Evolutionary conservation across 2,113 vertebrate genomes (phyloP), one percentile per base, ranked within the genome.

Genomic region (Zosterops lateralis): DNA sequence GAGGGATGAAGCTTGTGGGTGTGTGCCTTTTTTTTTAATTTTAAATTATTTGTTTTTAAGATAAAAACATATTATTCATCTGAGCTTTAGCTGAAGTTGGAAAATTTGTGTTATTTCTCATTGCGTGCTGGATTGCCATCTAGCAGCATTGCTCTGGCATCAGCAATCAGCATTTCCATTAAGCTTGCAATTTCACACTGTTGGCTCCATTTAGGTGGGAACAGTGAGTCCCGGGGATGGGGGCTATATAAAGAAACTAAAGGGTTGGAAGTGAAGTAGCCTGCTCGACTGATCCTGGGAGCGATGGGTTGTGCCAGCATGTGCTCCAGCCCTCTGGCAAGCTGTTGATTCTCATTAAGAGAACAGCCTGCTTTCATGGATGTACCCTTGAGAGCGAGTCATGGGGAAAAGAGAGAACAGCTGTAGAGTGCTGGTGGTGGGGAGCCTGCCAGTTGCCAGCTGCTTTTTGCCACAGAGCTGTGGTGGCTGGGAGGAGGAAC

Each of bases 81-180:
- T 17, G 28, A 68, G 70, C 58, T 84, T 56, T 56, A 77, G 40
- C 40, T 73, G 44, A 71, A 94, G 29, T 84, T 85, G 32, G 77
- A 72, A 79, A 84, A 84, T 75, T 32, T 50, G 9, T 26, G 32
- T 89, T 87, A n/a, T 83, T 78, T 87, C 83, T 74, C 60, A 6
- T 3, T 67, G 48, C 42, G 75, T 72, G 48, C 80, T 91, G 62
- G 91, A 54, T 84, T 87, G 58, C 74, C 70, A 61, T 93, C 70
- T 54, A 76, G 66, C 65, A 91, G 44, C 86, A 66, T 72, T 91
- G 54, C 87, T 82, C 81, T 82, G 70, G 71, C 87, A 85, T 79
- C 74, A 56, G 92, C 74, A 91, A 87, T 93, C 65, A 91, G 71
- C 56, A 19, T 76, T 95, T 76, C 84, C 91, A 85, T 91, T 95